phyloP scores from a whole-genome alignment of 2,113 vertebrate genomes.

The Sapayoa aenigma region DNA sequence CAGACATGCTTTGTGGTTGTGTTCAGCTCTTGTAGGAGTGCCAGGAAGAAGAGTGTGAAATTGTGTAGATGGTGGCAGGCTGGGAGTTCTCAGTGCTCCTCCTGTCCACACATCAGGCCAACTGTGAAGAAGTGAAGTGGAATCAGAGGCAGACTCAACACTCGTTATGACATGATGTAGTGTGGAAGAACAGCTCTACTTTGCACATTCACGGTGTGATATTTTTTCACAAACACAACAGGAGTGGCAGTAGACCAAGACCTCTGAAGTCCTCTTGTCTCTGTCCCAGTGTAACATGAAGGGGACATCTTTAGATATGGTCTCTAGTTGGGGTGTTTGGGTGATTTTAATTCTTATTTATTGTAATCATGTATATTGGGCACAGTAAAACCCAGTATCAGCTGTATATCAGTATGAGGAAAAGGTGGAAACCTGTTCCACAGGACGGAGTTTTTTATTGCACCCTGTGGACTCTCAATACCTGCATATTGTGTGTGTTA shows the following conservation, averaged over 20 bases:
- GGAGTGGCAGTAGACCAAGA: not conserved
- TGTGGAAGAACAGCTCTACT: not conserved
- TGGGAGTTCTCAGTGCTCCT: not conserved
- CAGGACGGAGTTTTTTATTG: not conserved
- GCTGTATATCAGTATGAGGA: not conserved
- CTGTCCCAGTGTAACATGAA: not conserved
- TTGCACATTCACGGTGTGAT: not conserved
- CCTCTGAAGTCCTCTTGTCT: not conserved
- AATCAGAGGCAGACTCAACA: not conserved
- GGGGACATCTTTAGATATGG: not conserved
- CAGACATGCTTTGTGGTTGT: not conserved
- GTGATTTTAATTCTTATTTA: not conserved
- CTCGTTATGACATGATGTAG: accelerated
- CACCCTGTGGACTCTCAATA: not conserved
- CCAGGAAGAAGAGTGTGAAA: not conserved
- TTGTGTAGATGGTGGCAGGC: not conserved
- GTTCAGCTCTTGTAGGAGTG: not conserved
- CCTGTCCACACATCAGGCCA: not conserved
- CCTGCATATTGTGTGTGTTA: not conserved
- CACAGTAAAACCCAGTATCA: not conserved
- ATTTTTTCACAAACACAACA: not conserved
- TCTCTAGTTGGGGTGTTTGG: not conserved
- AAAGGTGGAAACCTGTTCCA: not conserved
- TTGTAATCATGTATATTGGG: accelerated
- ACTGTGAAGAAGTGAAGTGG: not conserved